phyloP scores from a whole-genome alignment of 2,888 invertebrate genomes.

The Lottia scabra region DNA sequence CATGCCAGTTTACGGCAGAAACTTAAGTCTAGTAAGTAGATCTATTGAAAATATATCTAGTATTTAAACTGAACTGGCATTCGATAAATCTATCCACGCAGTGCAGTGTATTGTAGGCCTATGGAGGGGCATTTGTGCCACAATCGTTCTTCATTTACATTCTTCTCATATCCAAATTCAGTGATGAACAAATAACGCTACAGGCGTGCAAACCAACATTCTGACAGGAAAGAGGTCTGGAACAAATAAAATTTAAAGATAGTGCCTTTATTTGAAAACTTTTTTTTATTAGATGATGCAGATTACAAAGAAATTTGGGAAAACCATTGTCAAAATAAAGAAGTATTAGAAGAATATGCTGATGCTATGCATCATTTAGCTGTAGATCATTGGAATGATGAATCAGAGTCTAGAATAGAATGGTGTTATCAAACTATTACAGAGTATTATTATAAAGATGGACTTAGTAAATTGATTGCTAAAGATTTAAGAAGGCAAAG shows the following conservation, averaged over 20 bases:
- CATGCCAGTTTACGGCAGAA: slow-evolving; percentile 61
- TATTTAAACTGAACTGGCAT: no score
- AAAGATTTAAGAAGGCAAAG: slow-evolving; percentile 45
- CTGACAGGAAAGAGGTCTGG: no score
- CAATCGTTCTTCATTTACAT: no score
- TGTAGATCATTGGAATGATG: slow-evolving; percentile 60
- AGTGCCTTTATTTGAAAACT: no score
- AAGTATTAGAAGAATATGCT: slow-evolving; percentile 57
- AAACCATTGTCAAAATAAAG: slow-evolving; percentile 56
- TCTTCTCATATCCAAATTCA: no score
- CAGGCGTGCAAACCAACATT: no score
- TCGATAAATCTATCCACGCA: no score
- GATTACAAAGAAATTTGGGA: slow-evolving; percentile 58
- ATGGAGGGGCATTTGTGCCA: no score
- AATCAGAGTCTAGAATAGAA: slow-evolving; percentile 58
- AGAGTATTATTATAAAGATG: slow-evolving; percentile 61
- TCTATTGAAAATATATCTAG: no score
- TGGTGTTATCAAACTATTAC: slow-evolving; percentile 57
- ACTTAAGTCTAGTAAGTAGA: slow-evolving; percentile 40
- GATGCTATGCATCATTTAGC: slow-evolving; percentile 66
- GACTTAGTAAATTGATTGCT: slow-evolving; percentile 52
- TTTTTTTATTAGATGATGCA: slow-evolving; percentile 50
- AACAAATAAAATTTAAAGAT: no score
- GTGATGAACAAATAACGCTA: no score
- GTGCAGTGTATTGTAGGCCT: no score